A percentile compares a stretch with the other conserved stretches of the same genome.
These are phyloP conservation scores for Brachionus paranguensis DNA, from an alignment of 1,140 invertebrate genomes.

Conservation along the genomic window DNA sequence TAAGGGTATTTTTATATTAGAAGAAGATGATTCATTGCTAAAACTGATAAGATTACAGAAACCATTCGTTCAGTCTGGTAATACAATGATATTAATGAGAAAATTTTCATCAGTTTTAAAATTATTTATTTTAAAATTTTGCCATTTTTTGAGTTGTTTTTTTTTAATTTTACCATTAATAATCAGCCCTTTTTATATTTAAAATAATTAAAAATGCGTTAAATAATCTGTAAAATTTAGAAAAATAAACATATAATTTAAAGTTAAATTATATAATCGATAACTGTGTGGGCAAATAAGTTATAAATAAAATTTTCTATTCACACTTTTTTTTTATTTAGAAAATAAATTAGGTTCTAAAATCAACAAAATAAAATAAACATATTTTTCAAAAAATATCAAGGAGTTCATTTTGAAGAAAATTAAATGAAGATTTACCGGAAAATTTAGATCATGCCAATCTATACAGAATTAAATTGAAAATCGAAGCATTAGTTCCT, in stretches of 20 bases:
- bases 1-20: too few species aligned
- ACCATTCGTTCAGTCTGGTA: neutral
- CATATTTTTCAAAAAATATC: neutral
- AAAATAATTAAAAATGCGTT: neutral
- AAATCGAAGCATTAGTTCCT: neutral
- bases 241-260: neutral
- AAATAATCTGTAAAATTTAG: neutral
- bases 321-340: too few species aligned
- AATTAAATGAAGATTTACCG: neutral
- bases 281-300: neutral
- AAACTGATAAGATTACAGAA: neutral
- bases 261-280: neutral
- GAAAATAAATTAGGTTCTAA: too few species aligned
- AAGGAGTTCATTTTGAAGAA: neutral
- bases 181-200: neutral
- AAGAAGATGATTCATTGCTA: too few species aligned
- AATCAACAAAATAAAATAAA: neutral
- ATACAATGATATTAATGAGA: too few species aligned
- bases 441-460: neutral
- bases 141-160: neutral
- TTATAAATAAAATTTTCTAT: neutral
- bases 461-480: neutral
- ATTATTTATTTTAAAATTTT: neutral
- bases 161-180: neutral
- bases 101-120: neutral